Evolutionary conservation across 2,797 vertebrate genomes (phyloP), one percentile per base, ranked within the genome.

Genomic region (Salmo trutta): DNA sequence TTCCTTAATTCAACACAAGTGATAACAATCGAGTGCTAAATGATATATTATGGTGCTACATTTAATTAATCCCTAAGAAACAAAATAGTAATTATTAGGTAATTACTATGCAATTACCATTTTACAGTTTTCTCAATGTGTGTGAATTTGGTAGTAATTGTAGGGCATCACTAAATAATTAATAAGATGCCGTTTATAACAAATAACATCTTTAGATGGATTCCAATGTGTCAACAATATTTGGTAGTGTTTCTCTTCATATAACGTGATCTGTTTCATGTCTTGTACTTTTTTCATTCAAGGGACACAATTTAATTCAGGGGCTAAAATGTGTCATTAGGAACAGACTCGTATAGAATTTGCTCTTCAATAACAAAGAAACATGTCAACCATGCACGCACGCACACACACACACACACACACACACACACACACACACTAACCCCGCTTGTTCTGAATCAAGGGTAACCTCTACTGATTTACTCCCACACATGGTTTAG

Each of bases 1-100:
- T 47, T 47, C 41, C 12, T 47, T 47, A 47, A 64, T 21, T 64
- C 62, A n/a, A n/a, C 17, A 64, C 31, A 36, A 69, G 31, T 41
- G 24, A 31, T 41, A 69, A 19, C 10, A 41, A 69, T 19, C 17
- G 3, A 36, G 33, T 14, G 29, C 19, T 2, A 69, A 19, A 41
- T 19, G 3, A 36, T 69, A 69, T 33, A 69, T 36, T 19, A 33
- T 69, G 16, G 5, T 16, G 65, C 65, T 31, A 6, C 24, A 29
- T 67, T 31, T 16, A 31, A 67, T 67, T 14, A 41, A 36, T 69
- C 31, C 19, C 67, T 16, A 6, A 19, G 31, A 69, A 69, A 17
- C 16, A 36, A n/a, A 67, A 67, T 27, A 10, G 29, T 69, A 36
- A 69, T 69, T 69, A 69, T 41, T 69, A 69, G 67, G 16, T 69